phyloP scores from a whole-genome alignment of 2,113 vertebrate genomes.

The Amphiprion percula region DNA sequence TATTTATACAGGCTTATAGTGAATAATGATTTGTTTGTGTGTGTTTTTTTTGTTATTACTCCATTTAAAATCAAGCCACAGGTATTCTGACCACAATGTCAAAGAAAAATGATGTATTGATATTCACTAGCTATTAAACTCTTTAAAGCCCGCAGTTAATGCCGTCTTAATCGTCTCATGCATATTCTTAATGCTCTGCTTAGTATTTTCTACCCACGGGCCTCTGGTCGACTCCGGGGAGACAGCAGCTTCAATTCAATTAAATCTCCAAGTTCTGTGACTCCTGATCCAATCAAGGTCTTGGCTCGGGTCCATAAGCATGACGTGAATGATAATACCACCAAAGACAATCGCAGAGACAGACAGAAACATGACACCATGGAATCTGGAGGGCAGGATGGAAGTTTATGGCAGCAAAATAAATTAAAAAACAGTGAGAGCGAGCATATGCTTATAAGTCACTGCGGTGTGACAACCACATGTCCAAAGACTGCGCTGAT shows the following conservation, averaged over 20 bases:
- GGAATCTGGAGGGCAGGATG: slow-evolving; percentile 14
- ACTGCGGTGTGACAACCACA: background rate
- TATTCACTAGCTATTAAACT: slow-evolving; percentile 54
- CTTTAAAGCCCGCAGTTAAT: slow-evolving; percentile 50
- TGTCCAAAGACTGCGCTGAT: slow-evolving; percentile 6
- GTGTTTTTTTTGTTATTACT: background rate
- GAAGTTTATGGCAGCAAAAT: slow-evolving; percentile 39
- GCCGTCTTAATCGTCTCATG: slow-evolving; percentile 40
- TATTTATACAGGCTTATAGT: slow-evolving; percentile 4
- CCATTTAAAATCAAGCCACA: background rate
- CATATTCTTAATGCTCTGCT: slow-evolving; percentile 64
- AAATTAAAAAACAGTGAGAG: slow-evolving; percentile 32
- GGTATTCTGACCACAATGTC: slow-evolving; percentile 5
- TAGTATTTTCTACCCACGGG: slow-evolving; percentile 54
- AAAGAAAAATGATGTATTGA: slow-evolving; percentile 20
- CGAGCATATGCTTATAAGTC: slow-evolving; percentile 32
- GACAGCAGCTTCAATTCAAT: slow-evolving; percentile 71
- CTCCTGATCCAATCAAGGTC: slow-evolving; percentile 72
- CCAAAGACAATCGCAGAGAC: slow-evolving; percentile 38
- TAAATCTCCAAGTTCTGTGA: slow-evolving; percentile 71
- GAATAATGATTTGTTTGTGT: slow-evolving; percentile 19
- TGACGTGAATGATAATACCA: slow-evolving; percentile 70
- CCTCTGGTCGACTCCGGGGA: slow-evolving; percentile 51
- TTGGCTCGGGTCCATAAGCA: slow-evolving; percentile 60
- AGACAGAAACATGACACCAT: slow-evolving; percentile 38